Evolutionary conservation across 2,113 vertebrate species (phyloP).

Genomic region (Upupa epops): DNA sequence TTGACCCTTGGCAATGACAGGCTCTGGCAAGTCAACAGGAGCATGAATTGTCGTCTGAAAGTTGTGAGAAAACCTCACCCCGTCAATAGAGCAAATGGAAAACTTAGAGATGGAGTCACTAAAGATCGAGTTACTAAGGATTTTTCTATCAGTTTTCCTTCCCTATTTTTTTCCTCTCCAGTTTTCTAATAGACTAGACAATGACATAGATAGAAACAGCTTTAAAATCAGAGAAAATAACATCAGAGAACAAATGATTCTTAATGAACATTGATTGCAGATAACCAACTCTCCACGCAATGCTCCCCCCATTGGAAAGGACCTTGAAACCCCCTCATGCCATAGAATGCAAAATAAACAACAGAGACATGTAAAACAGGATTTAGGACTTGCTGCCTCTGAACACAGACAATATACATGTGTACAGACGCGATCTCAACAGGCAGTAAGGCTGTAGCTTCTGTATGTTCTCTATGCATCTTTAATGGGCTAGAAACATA

Average conservation of each 20-base stretch:
- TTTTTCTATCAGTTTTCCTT: neutral
- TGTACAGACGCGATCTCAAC: neutral
- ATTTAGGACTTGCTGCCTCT: neutral
- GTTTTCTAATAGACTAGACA: neutral
- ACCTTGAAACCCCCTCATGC: fast-evolving
- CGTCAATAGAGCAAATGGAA: neutral
- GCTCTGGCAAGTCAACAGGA: neutral
- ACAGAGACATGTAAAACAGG: neutral
- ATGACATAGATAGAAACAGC: neutral
- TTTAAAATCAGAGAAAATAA: neutral
- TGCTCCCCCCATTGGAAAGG: fast-evolving
- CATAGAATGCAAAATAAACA: neutral
- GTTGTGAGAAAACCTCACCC: neutral
- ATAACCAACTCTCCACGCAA: neutral
- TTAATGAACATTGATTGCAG: neutral
- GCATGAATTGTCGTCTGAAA: neutral
- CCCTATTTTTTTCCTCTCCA: neutral
- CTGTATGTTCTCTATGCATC: neutral
- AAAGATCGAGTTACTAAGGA: neutral
- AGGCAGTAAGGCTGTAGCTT: neutral
- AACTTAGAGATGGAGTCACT: neutral
- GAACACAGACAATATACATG: fast-evolving
- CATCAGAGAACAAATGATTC: neutral
- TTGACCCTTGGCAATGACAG: neutral
- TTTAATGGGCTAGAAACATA: neutral